Percentiles rank a stretch among this genome's conserved stretches.
These are phyloP conservation scores for Drosophila rufa DNA, from an alignment of 1,140 invertebrate species.

Conservation along the genomic window DNA sequence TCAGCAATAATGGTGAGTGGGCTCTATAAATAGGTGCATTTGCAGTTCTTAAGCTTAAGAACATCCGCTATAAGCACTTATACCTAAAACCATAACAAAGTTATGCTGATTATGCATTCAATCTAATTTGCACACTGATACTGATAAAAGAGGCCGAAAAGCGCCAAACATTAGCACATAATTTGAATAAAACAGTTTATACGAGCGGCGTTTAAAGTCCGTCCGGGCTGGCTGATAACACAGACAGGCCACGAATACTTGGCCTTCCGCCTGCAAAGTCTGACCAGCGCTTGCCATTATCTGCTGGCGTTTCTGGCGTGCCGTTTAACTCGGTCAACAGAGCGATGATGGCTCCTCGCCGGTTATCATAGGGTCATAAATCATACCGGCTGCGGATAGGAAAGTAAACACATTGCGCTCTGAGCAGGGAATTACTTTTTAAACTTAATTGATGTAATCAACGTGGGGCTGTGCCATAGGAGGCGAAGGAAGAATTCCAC, in stretches of 20 bases:
- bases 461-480: neutral
- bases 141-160: slow-evolving; percentile 15
- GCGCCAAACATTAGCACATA: slow-evolving; percentile 12
- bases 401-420: slow-evolving; percentile 9
- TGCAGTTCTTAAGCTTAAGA: neutral
- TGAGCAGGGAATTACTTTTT: slow-evolving; percentile 21
- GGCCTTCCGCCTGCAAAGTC: slow-evolving; percentile 30
- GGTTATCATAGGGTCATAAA: slow-evolving; percentile 61
- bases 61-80: neutral
- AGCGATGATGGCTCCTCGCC: slow-evolving; percentile 6
- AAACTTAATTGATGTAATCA: slow-evolving; percentile 55
- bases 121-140: slow-evolving; percentile 9
- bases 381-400: slow-evolving; percentile 25
- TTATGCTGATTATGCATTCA: neutral
- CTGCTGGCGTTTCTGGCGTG: slow-evolving; percentile 7
- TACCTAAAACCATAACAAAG: too few species aligned
- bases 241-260: slow-evolving; percentile 4
- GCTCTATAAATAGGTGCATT: slow-evolving; percentile 9
- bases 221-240: slow-evolving; percentile 36
- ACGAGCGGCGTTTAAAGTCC: slow-evolving; percentile 35
- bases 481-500: slow-evolving; percentile 26
- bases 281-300: slow-evolving; percentile 22
- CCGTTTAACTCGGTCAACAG: slow-evolving; percentile 57
- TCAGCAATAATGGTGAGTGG: slow-evolving; percentile 1
- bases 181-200: slow-evolving; percentile 24